Evolutionary conservation across 2,113 vertebrate species (phyloP), one percentile per base, ranked within the genome.

Genomic region (Odocoileus hemionus): DNA sequence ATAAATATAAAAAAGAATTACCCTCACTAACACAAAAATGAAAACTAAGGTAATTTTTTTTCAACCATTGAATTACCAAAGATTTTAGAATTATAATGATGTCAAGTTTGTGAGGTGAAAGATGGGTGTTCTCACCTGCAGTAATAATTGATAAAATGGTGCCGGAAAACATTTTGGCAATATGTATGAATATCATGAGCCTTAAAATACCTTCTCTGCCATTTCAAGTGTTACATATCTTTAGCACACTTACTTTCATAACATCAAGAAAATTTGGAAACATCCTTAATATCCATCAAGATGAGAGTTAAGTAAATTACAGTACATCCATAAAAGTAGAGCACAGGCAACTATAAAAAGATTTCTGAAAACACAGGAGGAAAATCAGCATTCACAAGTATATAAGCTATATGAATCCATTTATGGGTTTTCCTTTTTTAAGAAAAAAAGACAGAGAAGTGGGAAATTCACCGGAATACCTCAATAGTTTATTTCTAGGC

Each of bases 241-340:
- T 94, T n/a, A 86, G 55, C 25, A 80, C 33, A 91, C 74, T 55
- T 94, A 93, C 26, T 96, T 91, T 70, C 50, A 91, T 7, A 83
- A 43, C 91, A 96, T 93, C 47, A 93, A 91, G 89, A 96, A 95
- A n/a, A 43, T 9, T 26, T 83, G 67, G 89, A 97, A 95, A 95
- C 13, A 97, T 39, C 28, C 30, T 86, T 96, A 87, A 94, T 70
- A 90, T 54, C 74, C 55, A 97, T 64, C 47, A 92, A 90, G 79
- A 96, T 83, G 28, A 93, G 89, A 91, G 67, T 61, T 87, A 85
- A 93, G 60, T 88, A 96, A 94, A 96, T 88, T 64, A 87, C 8
- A 85, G 30, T 45, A 1, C 33, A 93, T 61, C 39, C 23, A 3
- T 45, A 23, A 50, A 82, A 95, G 70, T 2, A 45, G 83, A 97